Evolutionary conservation across 2,113 vertebrate genomes (phyloP).

Genomic region (Corynorhinus townsendii): DNA sequence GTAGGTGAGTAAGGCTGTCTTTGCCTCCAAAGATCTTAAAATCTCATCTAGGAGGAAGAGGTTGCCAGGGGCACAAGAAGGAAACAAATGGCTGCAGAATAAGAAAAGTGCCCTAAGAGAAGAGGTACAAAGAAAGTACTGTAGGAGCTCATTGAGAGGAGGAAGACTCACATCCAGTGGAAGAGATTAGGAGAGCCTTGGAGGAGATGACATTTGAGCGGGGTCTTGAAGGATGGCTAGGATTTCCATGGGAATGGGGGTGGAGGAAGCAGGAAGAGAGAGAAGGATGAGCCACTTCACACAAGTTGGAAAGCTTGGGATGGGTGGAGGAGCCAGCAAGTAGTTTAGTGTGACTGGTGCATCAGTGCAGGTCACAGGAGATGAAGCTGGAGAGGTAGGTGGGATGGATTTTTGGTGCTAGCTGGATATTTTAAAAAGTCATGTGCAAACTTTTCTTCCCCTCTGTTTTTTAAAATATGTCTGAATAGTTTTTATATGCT

Average conservation of each 20-base stretch:
- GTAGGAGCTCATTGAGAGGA: neutral
- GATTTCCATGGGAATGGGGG: slow-evolving; percentile 45
- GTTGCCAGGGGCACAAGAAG: neutral
- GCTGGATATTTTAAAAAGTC: neutral
- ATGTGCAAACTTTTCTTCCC: neutral
- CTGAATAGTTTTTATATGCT: neutral
- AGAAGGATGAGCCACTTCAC: neutral
- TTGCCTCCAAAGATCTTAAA: neutral
- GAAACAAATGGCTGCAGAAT: neutral
- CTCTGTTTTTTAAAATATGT: neutral
- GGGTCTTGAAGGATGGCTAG: slow-evolving; percentile 50
- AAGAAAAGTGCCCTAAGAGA: neutral
- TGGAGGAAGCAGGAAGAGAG: slow-evolving; percentile 38
- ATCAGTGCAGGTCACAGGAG: neutral
- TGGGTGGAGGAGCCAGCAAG: neutral
- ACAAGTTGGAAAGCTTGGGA: neutral
- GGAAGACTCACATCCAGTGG: neutral
- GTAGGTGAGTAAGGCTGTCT: neutral
- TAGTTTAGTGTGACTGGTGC: neutral
- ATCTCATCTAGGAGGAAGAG: neutral
- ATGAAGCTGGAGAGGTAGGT: slow-evolving; percentile 68
- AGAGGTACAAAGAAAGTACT: slow-evolving; percentile 25
- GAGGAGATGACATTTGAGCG: slow-evolving; percentile 60
- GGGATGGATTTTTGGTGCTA: neutral
- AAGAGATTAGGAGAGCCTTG: neutral